Conservation (phyloP, 2,113 vertebrate species). For the Notarius lentiginosus region DNA sequence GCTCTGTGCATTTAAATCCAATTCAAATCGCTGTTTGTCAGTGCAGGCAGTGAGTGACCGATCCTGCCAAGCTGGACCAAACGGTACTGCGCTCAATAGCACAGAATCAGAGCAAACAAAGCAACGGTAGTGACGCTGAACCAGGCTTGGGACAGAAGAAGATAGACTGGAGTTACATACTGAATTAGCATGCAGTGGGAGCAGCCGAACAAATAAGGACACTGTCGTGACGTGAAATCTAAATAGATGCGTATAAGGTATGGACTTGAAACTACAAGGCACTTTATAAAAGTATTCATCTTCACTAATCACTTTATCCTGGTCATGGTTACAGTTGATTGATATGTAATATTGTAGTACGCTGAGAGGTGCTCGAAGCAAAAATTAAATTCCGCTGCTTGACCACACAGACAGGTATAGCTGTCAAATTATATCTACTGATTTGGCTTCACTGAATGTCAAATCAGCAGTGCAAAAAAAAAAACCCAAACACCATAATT, state of each 20-base stretch:
- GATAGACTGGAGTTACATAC: not conserved
- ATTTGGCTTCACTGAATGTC: not conserved
- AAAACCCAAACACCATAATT: not conserved
- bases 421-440: not conserved
- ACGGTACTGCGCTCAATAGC: not conserved
- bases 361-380: too few species aligned
- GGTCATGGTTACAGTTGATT: not conserved
- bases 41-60: conserved; percentile 43
- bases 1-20: conserved; percentile 51
- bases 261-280: too few species aligned
- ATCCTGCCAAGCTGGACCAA: conserved; percentile 29
- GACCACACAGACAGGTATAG: not conserved
- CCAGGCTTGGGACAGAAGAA: not conserved
- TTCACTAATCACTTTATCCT: not conserved
- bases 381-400: not conserved
- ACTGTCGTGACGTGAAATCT: not conserved
- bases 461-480: not conserved
- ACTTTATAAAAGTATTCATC: not conserved
- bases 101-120: conserved; percentile 8
- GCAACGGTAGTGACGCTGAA: not conserved
- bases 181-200: not conserved
- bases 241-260: not conserved
- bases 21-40: conserved; percentile 50
- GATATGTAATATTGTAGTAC: not conserved
- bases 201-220: too few species aligned